Evolutionary conservation across 2,113 vertebrate genomes (phyloP).

Genomic region (Leptocoma aspasia): DNA sequence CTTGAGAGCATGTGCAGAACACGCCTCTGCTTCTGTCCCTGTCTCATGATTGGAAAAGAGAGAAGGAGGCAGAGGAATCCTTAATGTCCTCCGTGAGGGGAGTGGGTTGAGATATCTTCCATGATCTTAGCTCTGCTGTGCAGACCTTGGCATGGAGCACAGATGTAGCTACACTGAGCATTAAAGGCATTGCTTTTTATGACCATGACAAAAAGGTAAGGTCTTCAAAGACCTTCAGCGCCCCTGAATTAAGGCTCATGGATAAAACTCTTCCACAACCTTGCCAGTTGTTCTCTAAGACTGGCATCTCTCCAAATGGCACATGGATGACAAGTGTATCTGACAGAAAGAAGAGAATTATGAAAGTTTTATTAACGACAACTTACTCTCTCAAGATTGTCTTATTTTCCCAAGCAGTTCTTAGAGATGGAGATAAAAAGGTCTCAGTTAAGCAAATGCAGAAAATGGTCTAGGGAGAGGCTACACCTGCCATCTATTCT

Average conservation of each 20-base stretch:
- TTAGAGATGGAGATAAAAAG: not conserved
- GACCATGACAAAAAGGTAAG: not conserved
- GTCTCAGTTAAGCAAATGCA: not conserved
- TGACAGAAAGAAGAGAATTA: not conserved
- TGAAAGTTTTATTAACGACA: not conserved
- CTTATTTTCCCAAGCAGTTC: not conserved
- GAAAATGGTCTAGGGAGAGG: not conserved
- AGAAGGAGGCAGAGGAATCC: not conserved
- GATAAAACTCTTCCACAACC: not conserved
- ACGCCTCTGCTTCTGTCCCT: not conserved
- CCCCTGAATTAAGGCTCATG: not conserved
- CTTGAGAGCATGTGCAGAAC: not conserved
- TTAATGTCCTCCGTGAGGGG: not conserved
- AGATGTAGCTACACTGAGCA: rapidly evolving
- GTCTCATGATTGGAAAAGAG: not conserved
- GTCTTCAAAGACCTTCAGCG: not conserved
- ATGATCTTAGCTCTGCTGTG: not conserved
- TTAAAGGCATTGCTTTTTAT: not conserved
- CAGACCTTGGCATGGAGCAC: not conserved
- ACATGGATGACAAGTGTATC: not conserved
- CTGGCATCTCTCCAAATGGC: not conserved
- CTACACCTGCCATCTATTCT: not conserved
- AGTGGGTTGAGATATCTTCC: not conserved
- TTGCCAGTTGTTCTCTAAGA: constrained; percentile 46
- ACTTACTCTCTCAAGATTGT: not conserved